A percentile compares a stretch with the other conserved stretches of the same genome.
phyloP scores from a whole-genome alignment of 1,140 invertebrate species.

The Microvelia longipes region DNA sequence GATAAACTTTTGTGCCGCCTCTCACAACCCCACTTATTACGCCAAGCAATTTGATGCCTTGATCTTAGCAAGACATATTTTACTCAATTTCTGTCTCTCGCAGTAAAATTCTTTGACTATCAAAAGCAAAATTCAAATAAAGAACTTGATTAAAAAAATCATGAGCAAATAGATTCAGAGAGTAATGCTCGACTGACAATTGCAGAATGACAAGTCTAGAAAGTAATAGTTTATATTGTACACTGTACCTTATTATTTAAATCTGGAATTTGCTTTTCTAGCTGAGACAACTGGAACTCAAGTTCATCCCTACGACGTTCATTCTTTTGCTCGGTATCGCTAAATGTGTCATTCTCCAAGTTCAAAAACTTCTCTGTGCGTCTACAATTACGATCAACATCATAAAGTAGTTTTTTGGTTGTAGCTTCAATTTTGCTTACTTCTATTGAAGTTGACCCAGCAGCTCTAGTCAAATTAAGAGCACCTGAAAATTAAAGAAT shows the following conservation, averaged over 20 bases:
- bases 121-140: too few species aligned
- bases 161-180: too few species aligned
- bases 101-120: too few species aligned
- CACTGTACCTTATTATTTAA: constrained; percentile 57
- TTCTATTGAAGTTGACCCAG: constrained; percentile 46
- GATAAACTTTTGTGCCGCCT: too few species aligned
- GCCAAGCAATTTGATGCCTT: too few species aligned
- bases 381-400: constrained; percentile 67
- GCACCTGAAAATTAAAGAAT: constrained; percentile 40
- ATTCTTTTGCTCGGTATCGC: constrained; percentile 51
- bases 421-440: constrained; percentile 46
- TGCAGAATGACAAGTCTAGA: too few species aligned
- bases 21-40: too few species aligned
- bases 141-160: too few species aligned
- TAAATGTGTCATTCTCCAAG: constrained; percentile 49
- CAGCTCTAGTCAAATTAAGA: constrained; percentile 72
- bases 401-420: constrained; percentile 36
- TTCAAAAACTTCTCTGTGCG: constrained; percentile 64
- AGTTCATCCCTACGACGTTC: constrained; percentile 48
- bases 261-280: constrained; percentile 59
- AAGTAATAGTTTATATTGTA: too few species aligned
- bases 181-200: too few species aligned
- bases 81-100: too few species aligned
- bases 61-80: too few species aligned
- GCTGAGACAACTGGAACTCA: constrained; percentile 42